These are phyloP conservation scores for Oscheius onirici DNA, from an alignment of 2,888 invertebrate species.

Conservation along the genomic window DNA sequence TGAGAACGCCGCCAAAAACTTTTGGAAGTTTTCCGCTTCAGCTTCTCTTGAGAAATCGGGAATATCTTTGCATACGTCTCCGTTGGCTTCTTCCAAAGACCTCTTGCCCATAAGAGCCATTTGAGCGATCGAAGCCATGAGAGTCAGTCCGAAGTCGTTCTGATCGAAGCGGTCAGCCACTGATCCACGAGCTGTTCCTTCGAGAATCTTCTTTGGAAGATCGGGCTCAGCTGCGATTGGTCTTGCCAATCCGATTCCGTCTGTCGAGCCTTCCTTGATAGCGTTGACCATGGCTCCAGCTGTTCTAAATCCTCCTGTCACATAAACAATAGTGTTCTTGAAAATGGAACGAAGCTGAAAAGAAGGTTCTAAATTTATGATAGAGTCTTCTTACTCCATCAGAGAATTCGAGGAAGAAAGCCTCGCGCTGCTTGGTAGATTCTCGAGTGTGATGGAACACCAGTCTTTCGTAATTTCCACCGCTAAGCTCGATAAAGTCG, in stretches of 20 bases:
- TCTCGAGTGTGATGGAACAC: constrained; percentile 52
- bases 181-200: not conserved
- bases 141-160: not conserved
- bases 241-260: constrained; percentile 57
- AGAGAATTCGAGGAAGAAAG: constrained; percentile 60
- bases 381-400: constrained; percentile 35
- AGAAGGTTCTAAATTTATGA: not conserved
- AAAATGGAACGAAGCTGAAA: constrained; percentile 26
- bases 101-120: constrained; percentile 26
- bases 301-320: constrained; percentile 61
- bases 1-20: too few species aligned
- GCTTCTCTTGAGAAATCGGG: too few species aligned
- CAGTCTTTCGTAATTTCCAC: constrained; percentile 59
- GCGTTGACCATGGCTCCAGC: constrained; percentile 55
- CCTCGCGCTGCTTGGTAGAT: constrained; percentile 57
- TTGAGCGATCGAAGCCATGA: constrained; percentile 20
- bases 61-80: not conserved
- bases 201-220: constrained; percentile 24
- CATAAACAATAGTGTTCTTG: constrained; percentile 36
- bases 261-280: constrained; percentile 43
- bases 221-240: constrained; percentile 57
- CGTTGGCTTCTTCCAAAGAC: constrained; percentile 38
- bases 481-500: constrained; percentile 64
- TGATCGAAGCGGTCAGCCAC: constrained; percentile 7
- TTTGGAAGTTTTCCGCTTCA: too few species aligned